Evolutionary conservation across 2,113 vertebrate genomes (phyloP), one percentile per base, ranked within the genome.

Genomic region (Nettapus auritus): DNA sequence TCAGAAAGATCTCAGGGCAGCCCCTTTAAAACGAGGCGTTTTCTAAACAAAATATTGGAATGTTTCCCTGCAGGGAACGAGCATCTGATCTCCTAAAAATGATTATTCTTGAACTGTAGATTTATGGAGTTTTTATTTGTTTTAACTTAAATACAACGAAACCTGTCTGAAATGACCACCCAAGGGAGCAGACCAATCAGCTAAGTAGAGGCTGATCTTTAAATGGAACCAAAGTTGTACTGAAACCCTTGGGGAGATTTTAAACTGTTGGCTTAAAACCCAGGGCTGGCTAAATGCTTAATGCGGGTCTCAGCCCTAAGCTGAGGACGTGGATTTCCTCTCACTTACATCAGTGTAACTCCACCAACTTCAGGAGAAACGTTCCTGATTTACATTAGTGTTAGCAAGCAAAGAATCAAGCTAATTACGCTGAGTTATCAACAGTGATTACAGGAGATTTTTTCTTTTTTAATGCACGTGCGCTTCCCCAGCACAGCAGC

Each of bases 21-120:
- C 70, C 93, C 74, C 81, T 94, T 82, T 79, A 93, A 96, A 96
- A 97, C 76, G 63, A 96, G 84, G 79, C 83, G 91, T 97, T 96
- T 96, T 97, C 95, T 88, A 96, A 95, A 95, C 93, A 94, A 95
- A 96, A 93, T 88, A 92, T 52, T 59, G 92, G 90, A 95, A 94
- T 69, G 91, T 78, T 91, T 88, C 84, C 96, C 96, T 87, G 93
- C 71, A 78, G 93, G 96, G 95, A 96, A 82, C 0, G 9, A 85
- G 78, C 86, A 96, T 90, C 78, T 79, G 92, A 94, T 84, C 78
- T 75, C 81, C 69, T 76, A 20, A 57, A 88, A 92, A 95, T 87
- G 4, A 93, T 92, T 80, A 87, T 74, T 85, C 89, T 60, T 23
- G 20, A 89, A 85, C 53, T 50, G 42, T 7, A 92, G 90, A 82